These are phyloP conservation scores for Eristalinus sepulchralis DNA, from an alignment of 2,888 invertebrate species.

Conservation along the genomic window DNA sequence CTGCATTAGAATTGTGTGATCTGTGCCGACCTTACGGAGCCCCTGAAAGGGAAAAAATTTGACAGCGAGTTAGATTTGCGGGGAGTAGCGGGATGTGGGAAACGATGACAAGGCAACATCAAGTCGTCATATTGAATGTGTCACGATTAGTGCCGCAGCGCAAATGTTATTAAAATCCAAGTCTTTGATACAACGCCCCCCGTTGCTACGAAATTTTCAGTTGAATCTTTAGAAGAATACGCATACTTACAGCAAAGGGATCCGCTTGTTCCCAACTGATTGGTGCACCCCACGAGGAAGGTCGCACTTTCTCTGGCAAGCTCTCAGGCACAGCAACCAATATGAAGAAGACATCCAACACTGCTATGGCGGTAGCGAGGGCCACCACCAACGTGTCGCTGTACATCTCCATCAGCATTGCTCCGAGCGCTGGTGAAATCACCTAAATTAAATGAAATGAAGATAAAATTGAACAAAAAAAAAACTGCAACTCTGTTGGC, in stretches of 20 bases:
- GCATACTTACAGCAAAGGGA: slow-evolving; percentile 91
- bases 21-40: slow-evolving; percentile 94
- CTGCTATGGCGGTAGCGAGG: slow-evolving; percentile 96
- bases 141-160: too few relatives aligned
- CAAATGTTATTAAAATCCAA: too few relatives aligned
- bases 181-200: too few relatives aligned
- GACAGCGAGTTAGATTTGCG: neutral
- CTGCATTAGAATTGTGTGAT: slow-evolving; percentile 97
- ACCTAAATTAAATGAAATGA: slow-evolving; percentile 80
- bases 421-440: slow-evolving; percentile 98
- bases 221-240: neutral
- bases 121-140: neutral
- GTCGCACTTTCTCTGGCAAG: slow-evolving; percentile 94
- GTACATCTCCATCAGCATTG: slow-evolving; percentile 92
- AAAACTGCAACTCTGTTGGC: slow-evolving; percentile 1
- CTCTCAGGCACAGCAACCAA: slow-evolving; percentile 99
- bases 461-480: neutral
- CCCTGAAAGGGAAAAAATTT: slow-evolving; percentile 81
- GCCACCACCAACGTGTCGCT: slow-evolving; percentile 94
- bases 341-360: slow-evolving; percentile 98
- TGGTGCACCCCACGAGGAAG: slow-evolving; percentile 91
- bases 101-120: too few relatives aligned
- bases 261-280: slow-evolving; percentile 99
- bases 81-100: too few relatives aligned
- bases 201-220: neutral